Evolutionary conservation across 2,888 invertebrate genomes (phyloP), one percentile per base, ranked within the genome.

Genomic region (Eupelmus urozonus): DNA sequence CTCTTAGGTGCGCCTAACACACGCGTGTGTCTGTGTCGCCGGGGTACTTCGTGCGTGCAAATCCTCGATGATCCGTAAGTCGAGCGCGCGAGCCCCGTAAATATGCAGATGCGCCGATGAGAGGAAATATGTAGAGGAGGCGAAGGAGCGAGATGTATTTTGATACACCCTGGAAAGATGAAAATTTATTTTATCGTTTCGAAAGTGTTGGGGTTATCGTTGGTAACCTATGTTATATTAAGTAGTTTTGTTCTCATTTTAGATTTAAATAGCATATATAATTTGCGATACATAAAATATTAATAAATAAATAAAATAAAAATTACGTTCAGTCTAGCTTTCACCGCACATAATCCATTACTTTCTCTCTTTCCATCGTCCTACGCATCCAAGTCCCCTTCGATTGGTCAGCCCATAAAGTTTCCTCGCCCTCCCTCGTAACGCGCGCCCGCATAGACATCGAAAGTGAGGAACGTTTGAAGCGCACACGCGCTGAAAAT

Each of bases 31-130:
- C 51, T 55, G n/a, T 34, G 55, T 62, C 62, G 51, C 62, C 34
- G 3, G 42, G 27, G 11, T 51, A 75, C 67, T 51, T 67, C 69
- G 29, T 63, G 74, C 59, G 74, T 69, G 74, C 69, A 65, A 69
- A 78, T 74, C 62, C 70, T 70, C 75, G 73, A 78, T 75, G 70
- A 75, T 71, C 65, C 71, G 20, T 59, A 65, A 76, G 57, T 63
- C 55, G 57, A 20, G n/a, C 60, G 27, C 18, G 49, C 20, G 42
- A 5, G 29, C 18, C 51, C 9, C 40, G 65, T 42, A 55, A 63
- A 73, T 63, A 63, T 73, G 63, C 55, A 65, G 60, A 63, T 65
- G 7, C 16, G n/a, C 25, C 2, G 2, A 60, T 11, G 16, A 9
- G 60, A 55, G 59, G 20, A 76, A 63, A 25, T 34, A 49, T 27